Evolutionary conservation across 2,113 vertebrate genomes (phyloP).

Genomic region (Oncorhynchus kisutch): DNA sequence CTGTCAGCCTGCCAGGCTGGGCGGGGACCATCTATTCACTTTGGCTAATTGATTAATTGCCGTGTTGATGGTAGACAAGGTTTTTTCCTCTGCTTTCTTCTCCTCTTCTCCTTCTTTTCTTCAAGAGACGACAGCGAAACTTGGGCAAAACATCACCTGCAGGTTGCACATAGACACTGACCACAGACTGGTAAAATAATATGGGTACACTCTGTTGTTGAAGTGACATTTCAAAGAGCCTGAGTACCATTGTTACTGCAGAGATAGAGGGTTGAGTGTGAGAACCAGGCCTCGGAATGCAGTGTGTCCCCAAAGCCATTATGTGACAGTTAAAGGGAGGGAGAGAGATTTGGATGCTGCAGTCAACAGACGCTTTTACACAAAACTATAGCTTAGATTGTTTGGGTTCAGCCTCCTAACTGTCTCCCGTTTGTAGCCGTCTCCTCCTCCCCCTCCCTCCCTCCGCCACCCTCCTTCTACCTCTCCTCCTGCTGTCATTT

Average conservation of each 20-base stretch:
- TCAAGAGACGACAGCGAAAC: not conserved
- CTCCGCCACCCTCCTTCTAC: not conserved
- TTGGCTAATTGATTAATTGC: slow-evolving; percentile 77
- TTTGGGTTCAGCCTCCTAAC: slow-evolving; percentile 35
- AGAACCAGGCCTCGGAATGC: slow-evolving; percentile 18
- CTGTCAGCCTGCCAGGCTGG: slow-evolving; percentile 68
- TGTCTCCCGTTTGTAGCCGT: slow-evolving; percentile 9
- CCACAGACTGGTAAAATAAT: slow-evolving; percentile 21
- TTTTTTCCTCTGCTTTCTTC: slow-evolving; percentile 3
- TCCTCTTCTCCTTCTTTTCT: slow-evolving; percentile 12
- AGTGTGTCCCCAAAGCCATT: slow-evolving; percentile 54
- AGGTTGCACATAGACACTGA: not conserved
- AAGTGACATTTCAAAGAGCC: slow-evolving; percentile 44
- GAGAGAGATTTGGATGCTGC: slow-evolving; percentile 37
- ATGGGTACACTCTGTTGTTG: not conserved
- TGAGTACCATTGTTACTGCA: slow-evolving; percentile 24
- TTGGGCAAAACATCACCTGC: slow-evolving; percentile 8
- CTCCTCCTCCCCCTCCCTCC: slow-evolving; percentile 1
- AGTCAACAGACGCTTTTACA: slow-evolving; percentile 44
- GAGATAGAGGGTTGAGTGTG: slow-evolving; percentile 28
- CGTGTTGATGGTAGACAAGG: slow-evolving; percentile 44
- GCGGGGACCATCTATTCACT: slow-evolving; percentile 62
- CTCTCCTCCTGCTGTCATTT: slow-evolving; percentile 27
- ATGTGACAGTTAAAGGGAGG: slow-evolving; percentile 55
- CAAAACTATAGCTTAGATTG: slow-evolving; percentile 43